Evolutionary conservation across 2,888 invertebrate genomes (phyloP).

Genomic region (Marronus borbonicus): DNA sequence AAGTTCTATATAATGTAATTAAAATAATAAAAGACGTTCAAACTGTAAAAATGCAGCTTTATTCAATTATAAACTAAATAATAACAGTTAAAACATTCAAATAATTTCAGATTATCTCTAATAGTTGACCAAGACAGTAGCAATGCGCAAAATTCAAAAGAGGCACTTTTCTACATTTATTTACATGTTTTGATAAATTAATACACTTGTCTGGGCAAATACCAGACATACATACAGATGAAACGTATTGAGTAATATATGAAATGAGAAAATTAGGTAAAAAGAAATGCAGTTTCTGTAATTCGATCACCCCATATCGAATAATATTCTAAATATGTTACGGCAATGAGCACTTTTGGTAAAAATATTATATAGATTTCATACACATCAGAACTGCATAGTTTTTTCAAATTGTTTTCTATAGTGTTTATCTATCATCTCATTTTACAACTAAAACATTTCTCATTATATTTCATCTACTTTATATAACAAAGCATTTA

Average conservation of each 20-base stretch:
- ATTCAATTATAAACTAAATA: slow-evolving; percentile 68
- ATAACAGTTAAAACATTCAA: slow-evolving; percentile 69
- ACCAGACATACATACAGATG: slow-evolving; percentile 25
- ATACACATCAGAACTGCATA: slow-evolving; percentile 59
- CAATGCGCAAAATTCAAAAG: slow-evolving; percentile 69
- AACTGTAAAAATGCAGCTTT: slow-evolving; percentile 70
- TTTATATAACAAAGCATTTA: slow-evolving; percentile 65
- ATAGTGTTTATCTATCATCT: slow-evolving; percentile 51
- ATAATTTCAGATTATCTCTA: slow-evolving; percentile 60
- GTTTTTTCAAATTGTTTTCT: slow-evolving; percentile 48
- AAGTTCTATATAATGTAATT: background rate
- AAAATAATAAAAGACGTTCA: slow-evolving; percentile 37
- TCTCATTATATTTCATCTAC: slow-evolving; percentile 60
- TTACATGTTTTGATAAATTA: slow-evolving; percentile 60
- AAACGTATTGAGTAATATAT: slow-evolving; percentile 36
- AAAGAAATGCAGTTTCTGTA: slow-evolving; percentile 40
- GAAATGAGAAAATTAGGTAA: slow-evolving; percentile 34
- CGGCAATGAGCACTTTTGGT: slow-evolving; percentile 83
- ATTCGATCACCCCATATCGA: slow-evolving; percentile 49
- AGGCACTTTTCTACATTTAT: slow-evolving; percentile 70
- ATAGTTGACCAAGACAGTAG: slow-evolving; percentile 69
- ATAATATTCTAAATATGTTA: slow-evolving; percentile 62
- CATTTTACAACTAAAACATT: slow-evolving; percentile 62
- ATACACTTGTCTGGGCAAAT: slow-evolving; percentile 40
- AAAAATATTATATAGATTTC: slow-evolving; percentile 71